Evolutionary conservation across 1,140 invertebrate genomes (phyloP).

Genomic region (Papilio polyxenes): DNA sequence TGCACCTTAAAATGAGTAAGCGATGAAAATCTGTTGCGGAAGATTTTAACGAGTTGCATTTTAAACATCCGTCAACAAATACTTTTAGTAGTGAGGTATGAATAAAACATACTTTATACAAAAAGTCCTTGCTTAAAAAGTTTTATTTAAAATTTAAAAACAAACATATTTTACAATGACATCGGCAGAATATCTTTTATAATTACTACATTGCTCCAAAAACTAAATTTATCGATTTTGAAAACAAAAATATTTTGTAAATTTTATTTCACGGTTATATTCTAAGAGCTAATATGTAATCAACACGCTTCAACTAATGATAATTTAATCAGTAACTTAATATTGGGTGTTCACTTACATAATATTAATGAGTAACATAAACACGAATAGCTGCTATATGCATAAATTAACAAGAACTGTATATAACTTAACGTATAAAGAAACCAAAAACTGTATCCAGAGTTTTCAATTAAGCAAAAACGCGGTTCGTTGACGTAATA

Average conservation of each 20-base stretch:
- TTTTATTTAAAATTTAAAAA: too few species aligned
- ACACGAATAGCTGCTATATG: neutral
- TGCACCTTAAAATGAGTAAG: neutral
- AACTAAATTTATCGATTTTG: too few species aligned
- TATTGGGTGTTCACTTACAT: neutral
- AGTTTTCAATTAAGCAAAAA: constrained; percentile 13
- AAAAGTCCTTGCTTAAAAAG: too few species aligned
- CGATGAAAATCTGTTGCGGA: constrained; percentile 10
- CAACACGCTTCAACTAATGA: neutral
- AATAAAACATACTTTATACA: neutral
- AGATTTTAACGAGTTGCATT: neutral
- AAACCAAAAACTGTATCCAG: neutral
- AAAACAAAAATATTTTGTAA: too few species aligned
- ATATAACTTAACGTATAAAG: neutral
- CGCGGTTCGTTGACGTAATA: neutral
- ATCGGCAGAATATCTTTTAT: too few species aligned
- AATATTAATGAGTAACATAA: neutral
- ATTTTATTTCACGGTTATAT: neutral
- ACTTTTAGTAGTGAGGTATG: neutral
- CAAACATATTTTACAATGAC: too few species aligned
- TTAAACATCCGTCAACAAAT: neutral
- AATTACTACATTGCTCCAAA: too few species aligned
- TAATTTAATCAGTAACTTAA: neutral
- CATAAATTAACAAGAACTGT: neutral
- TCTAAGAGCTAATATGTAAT: neutral